Conservation (phyloP, 1,140 invertebrate genomes). For the Nasonia longicornis region DNA sequence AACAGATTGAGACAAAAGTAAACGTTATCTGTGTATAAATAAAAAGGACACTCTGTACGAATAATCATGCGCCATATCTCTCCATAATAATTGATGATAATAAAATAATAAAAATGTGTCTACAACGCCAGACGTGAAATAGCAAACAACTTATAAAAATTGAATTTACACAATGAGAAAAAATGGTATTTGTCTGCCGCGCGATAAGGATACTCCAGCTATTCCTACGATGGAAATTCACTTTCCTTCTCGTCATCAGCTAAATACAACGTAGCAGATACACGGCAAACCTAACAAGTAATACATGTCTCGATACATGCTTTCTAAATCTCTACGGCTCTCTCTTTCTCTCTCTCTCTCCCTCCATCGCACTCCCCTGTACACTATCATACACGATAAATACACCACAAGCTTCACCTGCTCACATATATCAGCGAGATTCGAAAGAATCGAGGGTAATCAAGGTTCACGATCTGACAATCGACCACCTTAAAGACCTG, state of each 20-base stretch:
- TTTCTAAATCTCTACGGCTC: neutral
- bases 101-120: constrained; percentile 30
- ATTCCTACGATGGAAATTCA: neutral
- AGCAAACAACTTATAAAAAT: constrained; percentile 37
- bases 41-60: neutral
- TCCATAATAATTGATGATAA: constrained; percentile 40
- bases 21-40: constrained; percentile 17
- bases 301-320: neutral
- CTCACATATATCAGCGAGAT: neutral
- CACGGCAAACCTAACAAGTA: neutral
- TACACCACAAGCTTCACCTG: constrained; percentile 15
- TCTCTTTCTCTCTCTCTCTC: neutral
- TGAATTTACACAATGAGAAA: constrained; percentile 33
- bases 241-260: neutral
- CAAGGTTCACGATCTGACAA: neutral
- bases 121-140: constrained; percentile 5
- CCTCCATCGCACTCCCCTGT: neutral
- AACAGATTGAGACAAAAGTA: constrained; percentile 27
- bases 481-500: neutral
- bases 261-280: neutral
- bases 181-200: neutral
- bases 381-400: constrained; percentile 43
- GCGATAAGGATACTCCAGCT: neutral
- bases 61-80: constrained; percentile 11
- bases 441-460: neutral